Evolutionary conservation across 2,797 vertebrate genomes (phyloP).

Genomic region (Gephyroberyx darwinii): DNA sequence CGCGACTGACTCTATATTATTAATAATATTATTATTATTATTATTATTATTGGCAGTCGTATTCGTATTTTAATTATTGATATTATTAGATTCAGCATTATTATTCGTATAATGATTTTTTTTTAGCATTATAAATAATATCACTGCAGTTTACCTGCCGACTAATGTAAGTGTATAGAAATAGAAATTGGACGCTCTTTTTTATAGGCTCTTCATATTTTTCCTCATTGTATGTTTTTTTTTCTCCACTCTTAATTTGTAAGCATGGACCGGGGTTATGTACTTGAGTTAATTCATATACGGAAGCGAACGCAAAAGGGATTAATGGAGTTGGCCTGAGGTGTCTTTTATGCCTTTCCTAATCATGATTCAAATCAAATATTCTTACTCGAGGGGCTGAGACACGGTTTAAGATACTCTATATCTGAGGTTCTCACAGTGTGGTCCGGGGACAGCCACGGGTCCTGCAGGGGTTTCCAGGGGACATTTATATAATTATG

Average conservation of each 20-base stretch:
- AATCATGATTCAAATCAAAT: too few relatives aligned
- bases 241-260: background rate
- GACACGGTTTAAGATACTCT: too few relatives aligned
- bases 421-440: too few relatives aligned
- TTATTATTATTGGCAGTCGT: background rate
- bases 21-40: conserved; percentile 6
- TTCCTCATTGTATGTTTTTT: background rate
- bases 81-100: too few relatives aligned
- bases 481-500: too few relatives aligned
- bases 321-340: too few relatives aligned
- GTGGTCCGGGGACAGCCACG: too few relatives aligned
- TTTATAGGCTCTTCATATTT: background rate
- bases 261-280: background rate
- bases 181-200: background rate
- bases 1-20: conserved; percentile 75
- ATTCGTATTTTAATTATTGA: background rate
- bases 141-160: background rate
- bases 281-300: background rate
- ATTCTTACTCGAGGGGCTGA: too few relatives aligned
- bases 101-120: too few relatives aligned
- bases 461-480: too few relatives aligned
- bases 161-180: background rate
- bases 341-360: background rate
- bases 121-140: background rate
- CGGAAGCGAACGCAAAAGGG: background rate